Evolutionary conservation across 2,113 vertebrate species (phyloP).

Genomic region (Ailuropoda melanoleuca): DNA sequence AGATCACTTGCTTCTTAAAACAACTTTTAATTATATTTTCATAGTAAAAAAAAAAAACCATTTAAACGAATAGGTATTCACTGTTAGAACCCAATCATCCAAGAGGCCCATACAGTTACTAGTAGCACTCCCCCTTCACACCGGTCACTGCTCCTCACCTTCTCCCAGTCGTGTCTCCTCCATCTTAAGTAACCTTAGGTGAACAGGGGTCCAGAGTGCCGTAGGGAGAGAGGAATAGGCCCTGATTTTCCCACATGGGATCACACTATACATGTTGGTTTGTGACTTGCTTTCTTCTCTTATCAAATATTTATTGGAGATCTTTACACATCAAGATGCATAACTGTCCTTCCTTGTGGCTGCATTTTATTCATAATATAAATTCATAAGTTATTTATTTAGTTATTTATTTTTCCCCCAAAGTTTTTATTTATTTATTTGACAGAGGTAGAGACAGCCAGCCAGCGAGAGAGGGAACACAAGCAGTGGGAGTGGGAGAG

Average conservation of each 20-base stretch:
- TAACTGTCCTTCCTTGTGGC: background rate
- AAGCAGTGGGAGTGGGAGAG: no score
- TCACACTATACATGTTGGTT: background rate
- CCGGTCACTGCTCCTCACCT: background rate
- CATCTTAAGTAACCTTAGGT: background rate
- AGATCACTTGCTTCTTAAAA: background rate
- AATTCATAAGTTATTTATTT: background rate
- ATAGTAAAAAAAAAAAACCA: background rate
- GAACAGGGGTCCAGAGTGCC: background rate
- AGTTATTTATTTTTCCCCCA: no score
- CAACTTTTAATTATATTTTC: background rate
- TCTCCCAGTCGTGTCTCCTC: background rate
- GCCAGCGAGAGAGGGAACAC: no score
- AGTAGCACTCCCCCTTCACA: accelerated
- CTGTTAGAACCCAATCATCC: background rate
- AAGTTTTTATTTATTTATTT: no score
- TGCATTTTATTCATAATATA: background rate
- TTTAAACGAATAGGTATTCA: background rate
- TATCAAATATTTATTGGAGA: background rate
- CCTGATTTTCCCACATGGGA: background rate
- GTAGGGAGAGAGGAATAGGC: no score
- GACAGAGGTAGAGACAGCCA: no score
- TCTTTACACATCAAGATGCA: background rate
- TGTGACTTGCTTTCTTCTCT: background rate
- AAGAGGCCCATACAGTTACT: background rate